These are phyloP conservation scores for Nemopilema nomurai DNA, from an alignment of 30 jellyfish, hydroid and myxozoan species.

Conservation along the genomic window DNA sequence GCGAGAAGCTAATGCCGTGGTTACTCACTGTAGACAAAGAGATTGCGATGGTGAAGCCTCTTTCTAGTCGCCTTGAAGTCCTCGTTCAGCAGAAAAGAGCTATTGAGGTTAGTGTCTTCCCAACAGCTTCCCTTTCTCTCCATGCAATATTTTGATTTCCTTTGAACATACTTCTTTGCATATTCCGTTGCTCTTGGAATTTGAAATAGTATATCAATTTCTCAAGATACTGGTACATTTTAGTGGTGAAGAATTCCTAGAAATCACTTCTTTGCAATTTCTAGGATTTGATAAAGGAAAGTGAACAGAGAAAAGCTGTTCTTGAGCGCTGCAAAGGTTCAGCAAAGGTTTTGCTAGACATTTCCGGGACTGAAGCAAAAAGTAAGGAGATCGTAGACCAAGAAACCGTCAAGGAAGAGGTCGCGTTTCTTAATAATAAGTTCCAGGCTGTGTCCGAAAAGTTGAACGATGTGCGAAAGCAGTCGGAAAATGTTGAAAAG, in stretches of 20 bases:
- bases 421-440: slow-evolving; percentile 50
- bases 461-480: slow-evolving; percentile 66
- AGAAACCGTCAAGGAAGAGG: slow-evolving; percentile 73
- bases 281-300: slow-evolving; percentile 77
- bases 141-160: too few species aligned
- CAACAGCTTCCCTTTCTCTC: neutral
- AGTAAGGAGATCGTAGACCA: slow-evolving; percentile 78
- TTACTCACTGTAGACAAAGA: slow-evolving; percentile 71
- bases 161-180: too few species aligned
- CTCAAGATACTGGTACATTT: too few species aligned
- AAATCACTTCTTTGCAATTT: neutral
- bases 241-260: too few species aligned
- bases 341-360: slow-evolving; percentile 51
- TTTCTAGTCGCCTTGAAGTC: slow-evolving; percentile 65
- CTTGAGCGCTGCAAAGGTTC: slow-evolving; percentile 57
- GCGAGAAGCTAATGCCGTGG: slow-evolving; percentile 76
- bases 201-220: too few species aligned
- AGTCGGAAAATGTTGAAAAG: slow-evolving; percentile 64
- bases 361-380: slow-evolving; percentile 75
- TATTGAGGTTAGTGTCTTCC: slow-evolving; percentile 54
- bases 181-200: too few species aligned
- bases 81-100: slow-evolving; percentile 71
- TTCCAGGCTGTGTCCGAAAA: slow-evolving; percentile 63
- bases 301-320: slow-evolving; percentile 56
- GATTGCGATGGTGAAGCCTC: slow-evolving; percentile 47